Evolutionary conservation across 2,888 invertebrate species (phyloP).

Genomic region (Biston stratarius): DNA sequence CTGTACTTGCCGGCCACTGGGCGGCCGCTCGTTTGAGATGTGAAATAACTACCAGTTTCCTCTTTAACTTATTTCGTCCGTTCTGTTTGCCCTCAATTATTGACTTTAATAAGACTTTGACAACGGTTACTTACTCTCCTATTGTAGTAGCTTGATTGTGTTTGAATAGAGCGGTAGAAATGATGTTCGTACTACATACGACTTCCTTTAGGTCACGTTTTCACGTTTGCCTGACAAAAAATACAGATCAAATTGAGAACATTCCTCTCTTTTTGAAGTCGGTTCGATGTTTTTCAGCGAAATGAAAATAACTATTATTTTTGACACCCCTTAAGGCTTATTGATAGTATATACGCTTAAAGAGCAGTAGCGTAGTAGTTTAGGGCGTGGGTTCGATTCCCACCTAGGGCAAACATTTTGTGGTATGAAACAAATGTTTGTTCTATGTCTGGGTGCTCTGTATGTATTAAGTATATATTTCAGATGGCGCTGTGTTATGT

Average conservation of each 20-base stretch:
- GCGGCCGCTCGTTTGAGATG: slow-evolving; percentile 44
- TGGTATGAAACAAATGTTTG: too few species aligned
- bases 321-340: too few species aligned
- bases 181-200: background rate
- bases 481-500: too few species aligned
- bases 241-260: background rate
- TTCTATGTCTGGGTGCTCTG: too few species aligned
- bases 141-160: slow-evolving; percentile 24
- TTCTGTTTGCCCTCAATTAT: slow-evolving; percentile 71
- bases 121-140: slow-evolving; percentile 55
- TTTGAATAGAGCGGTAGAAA: slow-evolving; percentile 28
- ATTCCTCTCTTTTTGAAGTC: too few species aligned
- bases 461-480: too few species aligned
- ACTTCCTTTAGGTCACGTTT: slow-evolving; percentile 3
- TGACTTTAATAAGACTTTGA: slow-evolving; percentile 74
- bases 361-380: too few species aligned
- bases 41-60: slow-evolving; percentile 69
- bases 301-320: too few species aligned
- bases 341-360: too few species aligned
- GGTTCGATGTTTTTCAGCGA: too few species aligned
- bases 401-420: too few species aligned
- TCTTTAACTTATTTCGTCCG: slow-evolving; percentile 68
- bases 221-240: slow-evolving; percentile 2
- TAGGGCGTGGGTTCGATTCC: too few species aligned
- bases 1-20: slow-evolving; percentile 1